Conservation (phyloP, 1,140 invertebrate genomes). For the Hypsibius dujardini region DNA sequence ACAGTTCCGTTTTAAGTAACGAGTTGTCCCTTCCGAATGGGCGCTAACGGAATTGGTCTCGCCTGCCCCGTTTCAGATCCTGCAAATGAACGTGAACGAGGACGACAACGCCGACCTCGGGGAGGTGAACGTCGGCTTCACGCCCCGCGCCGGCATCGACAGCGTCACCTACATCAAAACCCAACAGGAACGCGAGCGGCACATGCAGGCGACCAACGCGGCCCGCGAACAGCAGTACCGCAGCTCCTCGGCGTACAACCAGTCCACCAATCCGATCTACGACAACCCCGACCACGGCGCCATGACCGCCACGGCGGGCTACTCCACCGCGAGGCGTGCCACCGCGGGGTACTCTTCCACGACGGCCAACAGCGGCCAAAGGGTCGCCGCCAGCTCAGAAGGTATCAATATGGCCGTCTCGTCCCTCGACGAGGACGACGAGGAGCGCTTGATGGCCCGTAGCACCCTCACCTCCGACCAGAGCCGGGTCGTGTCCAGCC, state of each 20-base stretch:
- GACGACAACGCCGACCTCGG: constrained; percentile 17
- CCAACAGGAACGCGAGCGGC: constrained; percentile 6
- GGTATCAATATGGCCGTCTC: neutral
- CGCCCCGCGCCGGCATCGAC: constrained; percentile 4
- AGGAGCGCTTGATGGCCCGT: constrained; percentile 15
- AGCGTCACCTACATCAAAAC: constrained; percentile 16
- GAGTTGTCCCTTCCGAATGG: neutral
- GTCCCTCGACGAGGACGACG: constrained; percentile 1
- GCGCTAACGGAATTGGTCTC: neutral
- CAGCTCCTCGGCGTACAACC: neutral
- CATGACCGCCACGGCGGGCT: neutral
- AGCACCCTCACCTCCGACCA: constrained; percentile 15
- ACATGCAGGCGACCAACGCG: neutral
- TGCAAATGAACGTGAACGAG: constrained; percentile 17
- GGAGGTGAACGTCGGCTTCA: constrained; percentile 13
- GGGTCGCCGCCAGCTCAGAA: neutral
- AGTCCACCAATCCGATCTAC: constrained; percentile 15
- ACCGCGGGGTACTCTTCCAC: neutral
- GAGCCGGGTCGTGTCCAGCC: neutral
- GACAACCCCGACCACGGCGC: constrained; percentile 10
- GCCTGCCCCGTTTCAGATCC: neutral
- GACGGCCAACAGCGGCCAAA: neutral
- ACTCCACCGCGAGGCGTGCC: neutral
- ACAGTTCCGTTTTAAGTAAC: neutral
- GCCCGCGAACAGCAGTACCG: neutral